These are phyloP conservation scores for Clistopyga incitator DNA, from an alignment of 2,888 invertebrate genomes.

Conservation along the genomic window DNA sequence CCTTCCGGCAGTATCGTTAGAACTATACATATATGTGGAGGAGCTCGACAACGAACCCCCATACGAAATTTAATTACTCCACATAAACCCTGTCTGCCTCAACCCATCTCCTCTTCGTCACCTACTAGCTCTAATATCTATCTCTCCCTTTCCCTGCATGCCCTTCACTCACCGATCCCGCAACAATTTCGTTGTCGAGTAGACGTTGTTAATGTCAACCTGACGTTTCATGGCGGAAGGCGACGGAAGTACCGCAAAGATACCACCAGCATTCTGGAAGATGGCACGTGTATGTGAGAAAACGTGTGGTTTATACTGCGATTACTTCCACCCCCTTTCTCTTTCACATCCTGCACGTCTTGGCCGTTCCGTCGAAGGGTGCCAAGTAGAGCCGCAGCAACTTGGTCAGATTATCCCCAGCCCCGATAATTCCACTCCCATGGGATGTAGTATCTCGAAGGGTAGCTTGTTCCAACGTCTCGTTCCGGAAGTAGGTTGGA, in stretches of 20 bases:
- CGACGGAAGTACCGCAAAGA: conserved; percentile 1
- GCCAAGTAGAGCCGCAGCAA: conserved; percentile 29
- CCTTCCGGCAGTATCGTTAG: conserved; percentile 25
- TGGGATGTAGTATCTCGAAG: conserved; percentile 19
- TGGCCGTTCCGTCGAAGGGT: background rate
- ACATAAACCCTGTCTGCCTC: conserved; percentile 51
- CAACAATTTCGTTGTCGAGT: conserved; percentile 68
- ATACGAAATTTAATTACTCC: conserved; percentile 75
- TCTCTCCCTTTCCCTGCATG: background rate
- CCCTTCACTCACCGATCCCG: conserved; percentile 65
- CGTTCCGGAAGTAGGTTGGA: conserved; percentile 32
- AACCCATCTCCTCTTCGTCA: conserved; percentile 23
- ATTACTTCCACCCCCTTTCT: conserved; percentile 1
- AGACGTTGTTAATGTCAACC: conserved; percentile 1
- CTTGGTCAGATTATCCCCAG: conserved; percentile 53
- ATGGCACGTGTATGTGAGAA: background rate
- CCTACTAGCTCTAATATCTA: conserved; percentile 9
- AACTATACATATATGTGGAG: conserved; percentile 12
- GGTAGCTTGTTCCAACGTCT: conserved; percentile 1
- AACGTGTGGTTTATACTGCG: conserved; percentile 6
- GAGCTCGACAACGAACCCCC: conserved; percentile 16
- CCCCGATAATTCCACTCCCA: conserved; percentile 35
- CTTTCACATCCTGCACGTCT: background rate
- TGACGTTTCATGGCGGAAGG: background rate
- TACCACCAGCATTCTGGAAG: background rate